Evolutionary conservation across 1,140 invertebrate genomes (phyloP), one percentile per base, ranked within the genome.

Genomic region (Brachionus asplanchnoidis): DNA sequence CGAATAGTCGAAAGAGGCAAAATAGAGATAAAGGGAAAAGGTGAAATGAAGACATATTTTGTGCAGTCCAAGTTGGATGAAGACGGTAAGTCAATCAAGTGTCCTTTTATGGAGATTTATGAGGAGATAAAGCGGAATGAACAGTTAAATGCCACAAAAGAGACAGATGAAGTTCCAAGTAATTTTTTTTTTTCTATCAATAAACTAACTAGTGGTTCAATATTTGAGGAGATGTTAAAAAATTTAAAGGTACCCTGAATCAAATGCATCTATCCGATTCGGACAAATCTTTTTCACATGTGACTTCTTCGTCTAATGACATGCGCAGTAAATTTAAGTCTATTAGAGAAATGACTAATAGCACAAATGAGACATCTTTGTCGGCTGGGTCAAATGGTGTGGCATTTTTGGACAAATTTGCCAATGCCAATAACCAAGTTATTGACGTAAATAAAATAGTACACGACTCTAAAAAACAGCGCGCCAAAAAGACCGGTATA

Each of bases 11-110:
- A 96, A 88, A 91, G 95, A 20, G 90, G 90, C n/a, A 87, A 87
- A 14, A 88, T 90, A 11, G 79, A 87, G 7, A 87, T 91, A 7
- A 90, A 91, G 87, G 89, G 89, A 88, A 86, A 90, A 94, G 95
- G 95, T 40, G 91, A 92, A 44, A 97, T 97, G 95, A 95, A 95
- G 88, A 97, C 96, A 0, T 97, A 95, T 88, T 98, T 84, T 73
- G 60, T 84, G 9, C 32, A 46, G 17, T 8, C n/a, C 40, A 82
- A 82, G 20, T 26, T 60, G 28, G 79, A 82, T 14, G 53, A 60
- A 46, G 50, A 82, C 23, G 79, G 79, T 6, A 68, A 65, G 28
- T 60, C 50, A 28, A 65, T 82, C 23, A 68, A 82, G 32, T 82
- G 50, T 65, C 79, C 79, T 5, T 82, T 65, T 46, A 68, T 68